These are phyloP conservation scores for Lepidocolaptes lacrymiger DNA, from an alignment of 2,797 vertebrate genomes.

Conservation along the genomic window DNA sequence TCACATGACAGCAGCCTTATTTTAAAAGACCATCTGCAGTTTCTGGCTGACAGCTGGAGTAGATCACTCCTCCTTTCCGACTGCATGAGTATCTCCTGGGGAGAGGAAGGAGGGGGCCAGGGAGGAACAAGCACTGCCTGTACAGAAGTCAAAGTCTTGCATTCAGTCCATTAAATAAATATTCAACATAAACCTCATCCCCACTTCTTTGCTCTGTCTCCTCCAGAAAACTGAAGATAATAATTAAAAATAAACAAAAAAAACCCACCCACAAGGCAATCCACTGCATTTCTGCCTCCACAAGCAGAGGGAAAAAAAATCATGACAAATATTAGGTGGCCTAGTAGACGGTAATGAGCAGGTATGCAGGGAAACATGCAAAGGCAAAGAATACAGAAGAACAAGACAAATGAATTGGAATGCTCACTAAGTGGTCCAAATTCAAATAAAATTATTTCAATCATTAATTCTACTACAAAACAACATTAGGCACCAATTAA, in stretches of 20 bases:
- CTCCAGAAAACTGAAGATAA: neutral
- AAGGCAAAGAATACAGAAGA: neutral
- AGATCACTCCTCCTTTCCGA: neutral
- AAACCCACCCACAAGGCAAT: neutral
- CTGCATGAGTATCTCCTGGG: neutral
- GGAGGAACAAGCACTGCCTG: neutral
- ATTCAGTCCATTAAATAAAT: neutral
- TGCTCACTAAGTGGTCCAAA: neutral
- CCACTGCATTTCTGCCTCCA: neutral
- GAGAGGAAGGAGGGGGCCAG: neutral
- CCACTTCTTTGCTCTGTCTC: neutral
- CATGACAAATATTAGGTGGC: neutral
- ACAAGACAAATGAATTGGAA: neutral
- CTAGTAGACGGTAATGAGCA: neutral
- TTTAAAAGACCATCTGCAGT: neutral
- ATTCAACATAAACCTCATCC: neutral
- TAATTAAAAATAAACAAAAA: neutral
- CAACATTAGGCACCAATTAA: neutral
- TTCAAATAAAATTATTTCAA: constrained; percentile 3
- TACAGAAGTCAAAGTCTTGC: neutral
- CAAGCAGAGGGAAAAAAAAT: neutral
- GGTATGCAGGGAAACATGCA: neutral
- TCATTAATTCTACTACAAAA: neutral
- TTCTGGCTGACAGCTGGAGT: constrained; percentile 4
- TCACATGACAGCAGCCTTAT: neutral